phyloP scores from a whole-genome alignment of 2,113 vertebrate species.

The Hiodon alosoides region DNA sequence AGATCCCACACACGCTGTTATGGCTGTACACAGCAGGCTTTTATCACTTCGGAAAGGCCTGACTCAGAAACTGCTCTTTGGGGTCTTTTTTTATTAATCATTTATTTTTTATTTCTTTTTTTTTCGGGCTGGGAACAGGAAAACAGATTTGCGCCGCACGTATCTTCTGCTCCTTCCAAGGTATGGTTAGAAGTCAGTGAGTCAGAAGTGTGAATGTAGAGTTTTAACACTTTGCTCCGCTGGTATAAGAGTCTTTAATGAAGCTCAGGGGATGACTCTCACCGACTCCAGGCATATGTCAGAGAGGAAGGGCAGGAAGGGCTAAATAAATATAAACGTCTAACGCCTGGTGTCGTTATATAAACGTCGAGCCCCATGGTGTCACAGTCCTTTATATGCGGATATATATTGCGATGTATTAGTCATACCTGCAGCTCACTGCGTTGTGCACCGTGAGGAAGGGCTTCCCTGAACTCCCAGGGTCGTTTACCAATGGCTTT shows the following conservation, averaged over 20 bases:
- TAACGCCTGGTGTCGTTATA: slow-evolving; percentile 59
- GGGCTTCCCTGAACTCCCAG: slow-evolving; percentile 14
- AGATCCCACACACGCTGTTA: slow-evolving; percentile 47
- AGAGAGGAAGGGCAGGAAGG: slow-evolving; percentile 1
- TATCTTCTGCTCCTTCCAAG: slow-evolving; percentile 63
- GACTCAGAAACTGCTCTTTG: slow-evolving; percentile 79
- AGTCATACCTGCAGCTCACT: not conserved
- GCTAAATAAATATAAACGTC: slow-evolving; percentile 48
- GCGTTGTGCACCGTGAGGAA: not conserved
- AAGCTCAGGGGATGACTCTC: slow-evolving; percentile 54
- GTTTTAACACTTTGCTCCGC: slow-evolving; percentile 68
- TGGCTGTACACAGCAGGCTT: slow-evolving; percentile 75
- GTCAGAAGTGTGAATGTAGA: slow-evolving; percentile 78
- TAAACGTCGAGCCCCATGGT: slow-evolving; percentile 51
- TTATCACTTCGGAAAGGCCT: slow-evolving; percentile 76
- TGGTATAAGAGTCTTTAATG: slow-evolving; percentile 48
- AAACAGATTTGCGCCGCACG: slow-evolving; percentile 78
- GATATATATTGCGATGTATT: not conserved
- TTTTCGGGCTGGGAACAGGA: slow-evolving; percentile 57
- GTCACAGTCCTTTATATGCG: slow-evolving; percentile 21
- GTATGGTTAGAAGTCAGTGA: slow-evolving; percentile 71
- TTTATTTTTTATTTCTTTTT: slow-evolving; percentile 17
- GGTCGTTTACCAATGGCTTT: slow-evolving; percentile 5
- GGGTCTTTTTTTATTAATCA: slow-evolving; percentile 46
- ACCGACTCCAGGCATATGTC: slow-evolving; percentile 58